These are phyloP conservation scores for Pungitius pungitius DNA, from an alignment of 2,113 vertebrate species.

Conservation along the genomic window DNA sequence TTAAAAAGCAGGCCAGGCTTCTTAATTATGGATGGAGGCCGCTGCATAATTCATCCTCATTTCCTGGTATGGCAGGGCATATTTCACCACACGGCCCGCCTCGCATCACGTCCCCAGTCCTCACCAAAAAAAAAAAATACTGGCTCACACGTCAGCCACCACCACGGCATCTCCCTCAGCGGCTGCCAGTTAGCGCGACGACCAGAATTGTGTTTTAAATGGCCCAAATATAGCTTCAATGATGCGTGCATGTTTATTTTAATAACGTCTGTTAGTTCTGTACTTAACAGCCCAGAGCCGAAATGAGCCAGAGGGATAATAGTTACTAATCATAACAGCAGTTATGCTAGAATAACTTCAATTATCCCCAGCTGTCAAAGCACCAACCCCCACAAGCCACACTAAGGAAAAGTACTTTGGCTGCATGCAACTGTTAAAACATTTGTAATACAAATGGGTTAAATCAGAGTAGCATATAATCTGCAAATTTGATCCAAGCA, in stretches of 20 bases:
- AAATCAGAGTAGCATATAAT: constrained; percentile 5
- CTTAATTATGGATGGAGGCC: constrained; percentile 76
- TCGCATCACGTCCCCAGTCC: constrained; percentile 22
- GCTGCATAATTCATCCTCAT: constrained; percentile 80
- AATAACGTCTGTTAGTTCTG: constrained; percentile 12
- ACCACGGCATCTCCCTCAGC: constrained; percentile 22
- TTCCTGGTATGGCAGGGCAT: constrained; percentile 70
- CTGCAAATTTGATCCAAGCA: background rate
- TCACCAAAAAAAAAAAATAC: constrained; percentile 6
- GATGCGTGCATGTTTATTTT: constrained; percentile 31
- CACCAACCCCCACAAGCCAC: constrained; percentile 5
- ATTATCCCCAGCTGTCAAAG: constrained; percentile 30
- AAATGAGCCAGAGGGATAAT: constrained; percentile 32
- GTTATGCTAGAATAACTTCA: constrained; percentile 22
- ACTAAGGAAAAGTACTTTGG: constrained; percentile 7
- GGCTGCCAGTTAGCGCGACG: constrained; percentile 17
- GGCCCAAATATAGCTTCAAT: constrained; percentile 11
- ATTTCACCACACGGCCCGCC: constrained; percentile 61
- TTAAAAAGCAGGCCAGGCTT: constrained; percentile 64
- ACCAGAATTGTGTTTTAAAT: constrained; percentile 32
- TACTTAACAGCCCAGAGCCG: constrained; percentile 7
- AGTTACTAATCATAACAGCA: constrained; percentile 39
- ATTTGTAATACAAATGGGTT: constrained; percentile 6
- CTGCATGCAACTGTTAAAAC: constrained; percentile 8
- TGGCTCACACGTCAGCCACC: constrained; percentile 35